Evolutionary conservation across 1,140 invertebrate species (phyloP).

Genomic region (Batillaria attramentaria): DNA sequence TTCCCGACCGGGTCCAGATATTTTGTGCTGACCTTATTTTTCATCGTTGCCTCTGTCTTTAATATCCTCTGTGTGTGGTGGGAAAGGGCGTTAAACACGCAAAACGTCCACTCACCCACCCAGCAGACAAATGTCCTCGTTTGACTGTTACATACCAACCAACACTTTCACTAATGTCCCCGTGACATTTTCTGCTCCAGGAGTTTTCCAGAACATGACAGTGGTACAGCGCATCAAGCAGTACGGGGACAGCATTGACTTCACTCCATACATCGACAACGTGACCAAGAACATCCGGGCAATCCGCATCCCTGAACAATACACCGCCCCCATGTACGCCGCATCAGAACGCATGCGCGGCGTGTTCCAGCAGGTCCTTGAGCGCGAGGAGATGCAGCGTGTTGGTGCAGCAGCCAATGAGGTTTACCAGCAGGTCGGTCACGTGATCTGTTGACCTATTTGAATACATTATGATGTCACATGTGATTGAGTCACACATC

Average conservation of each 20-base stretch:
- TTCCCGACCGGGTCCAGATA: too few relatives aligned
- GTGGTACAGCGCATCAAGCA: not conserved
- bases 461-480: too few relatives aligned
- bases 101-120: not conserved
- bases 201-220: not conserved
- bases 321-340: constrained; percentile 47
- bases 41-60: too few relatives aligned
- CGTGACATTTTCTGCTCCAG: not conserved
- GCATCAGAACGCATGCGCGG: constrained; percentile 38
- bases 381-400: constrained; percentile 30
- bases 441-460: too few relatives aligned
- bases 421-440: constrained; percentile 41
- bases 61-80: too few relatives aligned
- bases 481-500: not conserved
- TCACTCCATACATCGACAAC: not conserved
- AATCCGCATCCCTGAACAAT: constrained; percentile 36
- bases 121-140: not conserved
- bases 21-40: too few relatives aligned
- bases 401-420: constrained; percentile 10
- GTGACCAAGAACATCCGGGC: not conserved
- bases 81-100: too few relatives aligned
- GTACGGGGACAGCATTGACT: not conserved
- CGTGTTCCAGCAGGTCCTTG: constrained; percentile 30
- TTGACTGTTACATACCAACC: too few relatives aligned
- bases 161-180: too few relatives aligned